Conservation (phyloP, 2,888 invertebrate species). For the Sarcophaga subvicina region DNA sequence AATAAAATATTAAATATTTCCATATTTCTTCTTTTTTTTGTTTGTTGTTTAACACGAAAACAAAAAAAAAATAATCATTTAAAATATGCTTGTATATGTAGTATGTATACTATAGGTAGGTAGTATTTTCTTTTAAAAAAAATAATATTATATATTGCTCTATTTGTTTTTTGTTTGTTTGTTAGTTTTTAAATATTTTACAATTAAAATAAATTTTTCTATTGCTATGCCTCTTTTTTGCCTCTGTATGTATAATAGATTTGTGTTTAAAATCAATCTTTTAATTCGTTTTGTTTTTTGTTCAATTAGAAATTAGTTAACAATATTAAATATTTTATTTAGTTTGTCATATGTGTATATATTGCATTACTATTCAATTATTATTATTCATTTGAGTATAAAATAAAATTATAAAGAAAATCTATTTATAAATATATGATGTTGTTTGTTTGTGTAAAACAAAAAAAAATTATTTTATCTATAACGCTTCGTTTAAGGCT, state of each 20-base stretch:
- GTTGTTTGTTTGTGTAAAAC: constrained; percentile 44
- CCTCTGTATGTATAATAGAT: constrained; percentile 50
- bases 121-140: constrained; percentile 40
- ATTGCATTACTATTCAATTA: constrained; percentile 70
- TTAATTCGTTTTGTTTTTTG: background rate
- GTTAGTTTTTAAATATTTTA: constrained; percentile 40
- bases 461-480: constrained; percentile 36
- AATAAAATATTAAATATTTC: constrained; percentile 60
- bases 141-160: constrained; percentile 58
- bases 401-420: constrained; percentile 55
- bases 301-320: constrained; percentile 63
- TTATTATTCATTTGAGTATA: constrained; percentile 46
- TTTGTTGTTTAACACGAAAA: constrained; percentile 36
- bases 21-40: constrained; percentile 12
- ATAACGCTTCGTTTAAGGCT: constrained; percentile 69
- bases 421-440: constrained; percentile 41
- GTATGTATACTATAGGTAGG: constrained; percentile 12
- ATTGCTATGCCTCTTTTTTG: constrained; percentile 69
- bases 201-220: constrained; percentile 65
- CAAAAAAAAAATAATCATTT: constrained; percentile 53
- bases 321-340: constrained; percentile 61
- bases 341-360: constrained; percentile 64
- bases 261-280: constrained; percentile 45
- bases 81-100: constrained; percentile 25
- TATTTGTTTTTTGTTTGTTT: constrained; percentile 53